These are phyloP conservation scores for Rhegmatorhina hoffmannsi DNA, from an alignment of 2,113 vertebrate genomes.

Conservation along the genomic window DNA sequence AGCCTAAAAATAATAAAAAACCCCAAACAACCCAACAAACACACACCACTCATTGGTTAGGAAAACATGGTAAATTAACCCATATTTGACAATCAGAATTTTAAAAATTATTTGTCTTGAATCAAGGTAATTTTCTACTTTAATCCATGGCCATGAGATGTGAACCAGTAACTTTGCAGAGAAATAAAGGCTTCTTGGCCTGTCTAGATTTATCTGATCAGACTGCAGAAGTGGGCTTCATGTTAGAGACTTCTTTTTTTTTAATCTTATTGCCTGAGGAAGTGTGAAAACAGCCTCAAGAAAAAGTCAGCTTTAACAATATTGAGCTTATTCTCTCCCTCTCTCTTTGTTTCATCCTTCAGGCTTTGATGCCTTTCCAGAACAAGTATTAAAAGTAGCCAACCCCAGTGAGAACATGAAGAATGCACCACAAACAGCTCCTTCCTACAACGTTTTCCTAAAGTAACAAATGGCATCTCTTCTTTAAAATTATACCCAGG, in stretches of 20 bases:
- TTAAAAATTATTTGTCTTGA: constrained; percentile 43
- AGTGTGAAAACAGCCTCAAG: constrained; percentile 53
- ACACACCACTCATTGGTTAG: neutral
- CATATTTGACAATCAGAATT: neutral
- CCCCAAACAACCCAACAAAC: neutral
- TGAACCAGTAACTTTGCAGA: constrained; percentile 45
- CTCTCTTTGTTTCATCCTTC: neutral
- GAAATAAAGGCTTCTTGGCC: constrained; percentile 71
- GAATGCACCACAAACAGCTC: neutral
- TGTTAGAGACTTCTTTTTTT: constrained; percentile 10
- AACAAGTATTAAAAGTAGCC: neutral
- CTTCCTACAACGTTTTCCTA: neutral
- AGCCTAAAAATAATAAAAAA: neutral
- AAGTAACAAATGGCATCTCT: neutral
- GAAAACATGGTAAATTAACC: neutral
- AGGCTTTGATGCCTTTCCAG: neutral
- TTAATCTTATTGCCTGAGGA: constrained; percentile 57
- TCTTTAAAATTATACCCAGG: neutral
- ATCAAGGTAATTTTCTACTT: constrained; percentile 62
- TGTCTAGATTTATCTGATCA: constrained; percentile 64
- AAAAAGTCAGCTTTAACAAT: neutral
- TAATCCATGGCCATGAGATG: constrained; percentile 42
- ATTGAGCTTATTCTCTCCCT: neutral
- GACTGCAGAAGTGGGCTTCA: constrained; percentile 41
- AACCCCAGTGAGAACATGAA: neutral